Base-by-base conservation (phyloP, 2,888 invertebrate species). In the Amiota communis region DNA sequence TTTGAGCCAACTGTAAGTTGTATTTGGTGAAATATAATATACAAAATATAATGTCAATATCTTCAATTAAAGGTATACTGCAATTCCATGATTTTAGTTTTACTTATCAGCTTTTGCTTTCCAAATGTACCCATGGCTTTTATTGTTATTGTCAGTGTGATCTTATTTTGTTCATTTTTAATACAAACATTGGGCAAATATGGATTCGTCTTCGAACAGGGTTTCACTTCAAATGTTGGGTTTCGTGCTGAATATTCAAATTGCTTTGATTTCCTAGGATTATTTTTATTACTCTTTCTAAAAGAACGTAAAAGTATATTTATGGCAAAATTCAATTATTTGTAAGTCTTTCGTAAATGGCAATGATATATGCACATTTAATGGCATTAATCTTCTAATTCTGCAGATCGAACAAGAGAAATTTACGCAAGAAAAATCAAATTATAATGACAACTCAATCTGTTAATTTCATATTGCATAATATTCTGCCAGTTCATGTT, bases 401-500 rank as follows among this genome's bases (percentile, higher is more conserved):
- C 46, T 23, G 1, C 13, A 76, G 20, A 73, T 87, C 87, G 57
- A 95, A 95, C 94, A 94, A 87, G 74, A 82, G 86, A 85, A 90
- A 94, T 47, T 94, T 94, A 80, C 92, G 93, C 79, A 97, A 97
- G 86, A 95, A 96, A 88, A 92, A 94, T 78, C 95, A 96, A 88
- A 96, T 96, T 0, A 93, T 94, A 81, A 93, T 93, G 13, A 95
- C 95, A 88, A 93, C 96, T 77, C 93, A 93, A 81, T 94, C 97
- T 0, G 98, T 97, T 89, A 95, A 94, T 83, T 93, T 96, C 90
- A 91, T 98, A 61, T 91, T 98, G 71, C 93, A 96, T 85, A 98
- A 98, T 88, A 97, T 98, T 85, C 91, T 98, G 49, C 98, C 98
- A 0, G 93, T 93, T 57, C 97, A 97, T 89, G 97, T 98, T 76